Evolutionary conservation across 1,140 invertebrate genomes (phyloP).

Genomic region (Drosophila funebris): DNA sequence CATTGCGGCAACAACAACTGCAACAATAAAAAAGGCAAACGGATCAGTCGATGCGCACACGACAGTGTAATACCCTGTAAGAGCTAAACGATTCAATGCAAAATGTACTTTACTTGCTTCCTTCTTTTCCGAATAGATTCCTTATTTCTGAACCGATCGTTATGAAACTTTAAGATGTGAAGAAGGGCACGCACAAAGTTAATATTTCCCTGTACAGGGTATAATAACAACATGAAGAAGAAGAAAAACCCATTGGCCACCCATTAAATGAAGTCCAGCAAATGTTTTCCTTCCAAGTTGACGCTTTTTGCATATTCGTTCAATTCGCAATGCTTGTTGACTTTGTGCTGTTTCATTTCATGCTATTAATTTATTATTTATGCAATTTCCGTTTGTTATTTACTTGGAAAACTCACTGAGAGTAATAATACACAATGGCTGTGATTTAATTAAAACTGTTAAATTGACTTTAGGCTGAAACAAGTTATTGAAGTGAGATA

Average conservation of each 20-base stretch:
- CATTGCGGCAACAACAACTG: constrained; percentile 33
- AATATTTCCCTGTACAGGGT: too few relatives aligned
- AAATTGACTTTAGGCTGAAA: constrained; percentile 21
- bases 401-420: constrained; percentile 2
- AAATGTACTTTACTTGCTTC: too few relatives aligned
- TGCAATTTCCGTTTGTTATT: constrained; percentile 23
- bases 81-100: too few relatives aligned
- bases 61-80: too few relatives aligned
- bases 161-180: too few relatives aligned
- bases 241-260: not conserved
- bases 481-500: constrained; percentile 1
- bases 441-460: constrained; percentile 49
- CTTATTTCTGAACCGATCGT: too few relatives aligned
- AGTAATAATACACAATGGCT: constrained; percentile 25
- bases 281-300: constrained; percentile 42
- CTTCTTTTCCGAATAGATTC: too few relatives aligned
- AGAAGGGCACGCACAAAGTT: too few relatives aligned
- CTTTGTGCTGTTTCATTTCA: constrained; percentile 37
- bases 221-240: not conserved
- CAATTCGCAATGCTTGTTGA: constrained; percentile 34
- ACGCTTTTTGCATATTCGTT: constrained; percentile 7
- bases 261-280: constrained; percentile 10
- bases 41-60: too few relatives aligned
- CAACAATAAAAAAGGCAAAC: constrained; percentile 9
- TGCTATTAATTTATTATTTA: constrained; percentile 21